Evolutionary conservation across 2,113 vertebrate species (phyloP).

Genomic region (Nanorana parkeri): DNA sequence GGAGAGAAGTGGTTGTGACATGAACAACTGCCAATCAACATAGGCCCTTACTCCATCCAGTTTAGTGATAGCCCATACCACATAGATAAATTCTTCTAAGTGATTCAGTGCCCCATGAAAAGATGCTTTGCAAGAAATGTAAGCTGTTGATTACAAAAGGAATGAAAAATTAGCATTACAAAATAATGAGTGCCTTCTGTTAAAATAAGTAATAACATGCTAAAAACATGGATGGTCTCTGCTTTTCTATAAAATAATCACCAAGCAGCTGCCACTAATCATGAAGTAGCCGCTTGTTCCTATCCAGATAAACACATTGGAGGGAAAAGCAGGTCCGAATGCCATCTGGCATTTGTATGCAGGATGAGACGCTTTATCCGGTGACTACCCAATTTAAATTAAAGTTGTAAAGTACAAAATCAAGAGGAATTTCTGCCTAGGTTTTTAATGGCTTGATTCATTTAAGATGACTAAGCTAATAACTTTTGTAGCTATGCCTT

Average conservation of each 20-base stretch:
- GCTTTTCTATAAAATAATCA: constrained; percentile 16
- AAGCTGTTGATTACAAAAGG: too few relatives aligned
- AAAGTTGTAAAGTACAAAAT: constrained; percentile 12
- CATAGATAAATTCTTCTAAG: too few relatives aligned
- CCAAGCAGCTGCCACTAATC: constrained; percentile 30
- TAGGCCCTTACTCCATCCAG: too few relatives aligned
- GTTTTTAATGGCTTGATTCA: background rate
- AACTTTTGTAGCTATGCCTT: background rate
- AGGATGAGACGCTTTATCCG: background rate
- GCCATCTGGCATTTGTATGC: constrained; percentile 29
- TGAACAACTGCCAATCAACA: too few relatives aligned
- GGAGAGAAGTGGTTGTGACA: too few relatives aligned
- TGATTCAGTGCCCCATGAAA: too few relatives aligned
- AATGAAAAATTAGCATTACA: too few relatives aligned
- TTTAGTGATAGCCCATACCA: too few relatives aligned
- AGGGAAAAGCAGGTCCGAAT: constrained; percentile 13
- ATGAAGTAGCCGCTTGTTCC: background rate
- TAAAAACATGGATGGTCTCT: background rate
- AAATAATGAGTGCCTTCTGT: too few relatives aligned
- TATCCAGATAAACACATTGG: constrained; percentile 37
- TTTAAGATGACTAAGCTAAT: background rate
- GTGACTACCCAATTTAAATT: constrained; percentile 28
- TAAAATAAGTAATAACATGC: too few relatives aligned
- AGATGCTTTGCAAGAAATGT: too few relatives aligned
- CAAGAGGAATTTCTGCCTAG: background rate